These are phyloP conservation scores for Aporophyla nigra DNA, from an alignment of 2,888 invertebrate species.

Conservation along the genomic window DNA sequence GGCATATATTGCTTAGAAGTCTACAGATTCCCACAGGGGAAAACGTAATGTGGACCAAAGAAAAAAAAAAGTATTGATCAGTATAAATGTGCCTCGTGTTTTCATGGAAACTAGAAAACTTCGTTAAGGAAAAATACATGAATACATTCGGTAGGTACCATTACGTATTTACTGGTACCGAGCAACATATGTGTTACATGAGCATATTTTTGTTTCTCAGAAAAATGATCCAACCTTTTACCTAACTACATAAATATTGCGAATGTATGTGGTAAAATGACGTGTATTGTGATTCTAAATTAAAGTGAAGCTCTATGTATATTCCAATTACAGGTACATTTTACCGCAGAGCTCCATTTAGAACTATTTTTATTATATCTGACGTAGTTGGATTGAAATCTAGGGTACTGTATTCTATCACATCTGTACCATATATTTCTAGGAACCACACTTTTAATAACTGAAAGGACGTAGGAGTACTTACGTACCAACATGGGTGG, in stretches of 20 bases:
- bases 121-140: slow-evolving; percentile 17
- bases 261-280: slow-evolving; percentile 9
- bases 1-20: not conserved
- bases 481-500: not conserved
- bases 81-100: not conserved
- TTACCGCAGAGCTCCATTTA: slow-evolving; percentile 8
- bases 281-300: slow-evolving; percentile 24
- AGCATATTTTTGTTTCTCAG: slow-evolving; percentile 7
- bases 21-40: not conserved
- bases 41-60: not conserved
- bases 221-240: slow-evolving; percentile 6
- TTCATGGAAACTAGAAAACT: slow-evolving; percentile 8
- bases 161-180: not conserved
- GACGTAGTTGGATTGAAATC: slow-evolving; percentile 21
- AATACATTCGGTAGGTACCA: not conserved
- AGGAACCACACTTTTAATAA: not conserved
- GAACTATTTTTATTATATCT: slow-evolving; percentile 27
- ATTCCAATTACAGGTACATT: slow-evolving; percentile 28
- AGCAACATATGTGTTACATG: slow-evolving; percentile 1
- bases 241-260: slow-evolving; percentile 22
- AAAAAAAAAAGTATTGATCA: slow-evolving; percentile 8
- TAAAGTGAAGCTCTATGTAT: slow-evolving; percentile 13
- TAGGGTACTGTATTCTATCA: not conserved
- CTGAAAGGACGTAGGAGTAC: not conserved
- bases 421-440: slow-evolving; percentile 1